These are phyloP conservation scores for Picus viridis DNA, from an alignment of 2,797 vertebrate species.

Conservation along the genomic window DNA sequence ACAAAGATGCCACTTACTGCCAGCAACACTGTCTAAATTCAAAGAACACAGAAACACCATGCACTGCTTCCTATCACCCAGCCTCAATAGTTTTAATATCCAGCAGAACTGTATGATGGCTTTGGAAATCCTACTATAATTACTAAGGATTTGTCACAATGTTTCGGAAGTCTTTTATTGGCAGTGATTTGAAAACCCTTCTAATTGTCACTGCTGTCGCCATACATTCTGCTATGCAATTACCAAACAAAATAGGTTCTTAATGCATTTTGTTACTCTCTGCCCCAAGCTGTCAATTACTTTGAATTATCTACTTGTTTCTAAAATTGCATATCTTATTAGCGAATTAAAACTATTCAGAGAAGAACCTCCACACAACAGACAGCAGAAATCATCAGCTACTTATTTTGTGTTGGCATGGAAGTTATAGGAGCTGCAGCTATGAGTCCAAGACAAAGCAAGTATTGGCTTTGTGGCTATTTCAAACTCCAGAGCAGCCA, in stretches of 20 bases:
- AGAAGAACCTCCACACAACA: not conserved
- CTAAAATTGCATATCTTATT: not conserved
- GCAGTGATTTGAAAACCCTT: constrained; percentile 10
- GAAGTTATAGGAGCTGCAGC: not conserved
- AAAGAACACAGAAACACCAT: not conserved
- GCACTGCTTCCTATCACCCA: not conserved
- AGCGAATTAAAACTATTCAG: not conserved
- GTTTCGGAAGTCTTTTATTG: not conserved
- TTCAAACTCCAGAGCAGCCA: not conserved
- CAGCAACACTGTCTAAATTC: not conserved
- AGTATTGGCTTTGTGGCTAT: not conserved
- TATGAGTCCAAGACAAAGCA: not conserved
- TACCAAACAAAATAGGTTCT: constrained; percentile 9
- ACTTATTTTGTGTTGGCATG: not conserved
- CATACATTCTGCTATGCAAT: not conserved
- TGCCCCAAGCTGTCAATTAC: not conserved
- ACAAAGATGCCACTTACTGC: not conserved
- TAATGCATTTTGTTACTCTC: not conserved
- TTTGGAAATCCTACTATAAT: not conserved
- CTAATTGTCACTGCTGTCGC: not conserved
- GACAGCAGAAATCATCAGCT: not conserved
- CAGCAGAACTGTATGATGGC: not conserved
- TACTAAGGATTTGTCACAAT: constrained; percentile 4
- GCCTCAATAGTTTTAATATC: not conserved
- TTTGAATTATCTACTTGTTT: constrained; percentile 16